A percentile compares a stretch with the other conserved stretches of the same genome.
phyloP scores from a whole-genome alignment of 1,140 invertebrate genomes.

The Vanessa atalanta region DNA sequence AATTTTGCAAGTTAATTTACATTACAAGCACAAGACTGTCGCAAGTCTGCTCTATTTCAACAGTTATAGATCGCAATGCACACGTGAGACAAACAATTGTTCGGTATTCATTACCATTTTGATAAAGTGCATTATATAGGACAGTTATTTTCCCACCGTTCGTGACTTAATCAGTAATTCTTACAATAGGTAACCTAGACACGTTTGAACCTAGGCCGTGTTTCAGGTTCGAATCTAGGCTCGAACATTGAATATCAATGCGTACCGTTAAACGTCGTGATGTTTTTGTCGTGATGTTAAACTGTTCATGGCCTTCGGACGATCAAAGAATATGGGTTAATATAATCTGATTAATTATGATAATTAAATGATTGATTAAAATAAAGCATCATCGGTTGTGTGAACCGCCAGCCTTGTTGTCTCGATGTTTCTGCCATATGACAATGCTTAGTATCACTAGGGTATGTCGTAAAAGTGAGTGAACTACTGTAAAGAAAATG shows the following conservation, averaged over 20 bases:
- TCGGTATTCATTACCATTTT: conserved; percentile 33
- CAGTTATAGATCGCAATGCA: conserved; percentile 1
- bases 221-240: conserved; percentile 39
- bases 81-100: conserved; percentile 3
- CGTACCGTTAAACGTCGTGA: conserved; percentile 51
- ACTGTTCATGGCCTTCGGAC: conserved; percentile 14
- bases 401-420: too few species aligned
- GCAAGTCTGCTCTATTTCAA: background rate
- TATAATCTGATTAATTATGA: conserved; percentile 4
- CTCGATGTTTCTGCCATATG: too few species aligned
- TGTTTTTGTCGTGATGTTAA: conserved; percentile 20
- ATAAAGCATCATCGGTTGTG: background rate
- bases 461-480: too few species aligned
- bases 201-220: conserved; percentile 45
- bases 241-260: conserved; percentile 45
- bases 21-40: too few species aligned
- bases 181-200: conserved; percentile 35
- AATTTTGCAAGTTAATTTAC: too few species aligned
- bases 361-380: background rate
- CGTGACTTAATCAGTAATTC: conserved; percentile 45
- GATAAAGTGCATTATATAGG: conserved; percentile 37
- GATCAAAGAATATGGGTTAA: conserved; percentile 15
- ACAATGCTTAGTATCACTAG: too few species aligned
- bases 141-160: conserved; percentile 45
- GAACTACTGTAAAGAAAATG: too few species aligned